Percentiles rank a stretch among this genome's conserved stretches.
phyloP scores from a whole-genome alignment of 1,140 invertebrate species.

The Drosophila seguyi region DNA sequence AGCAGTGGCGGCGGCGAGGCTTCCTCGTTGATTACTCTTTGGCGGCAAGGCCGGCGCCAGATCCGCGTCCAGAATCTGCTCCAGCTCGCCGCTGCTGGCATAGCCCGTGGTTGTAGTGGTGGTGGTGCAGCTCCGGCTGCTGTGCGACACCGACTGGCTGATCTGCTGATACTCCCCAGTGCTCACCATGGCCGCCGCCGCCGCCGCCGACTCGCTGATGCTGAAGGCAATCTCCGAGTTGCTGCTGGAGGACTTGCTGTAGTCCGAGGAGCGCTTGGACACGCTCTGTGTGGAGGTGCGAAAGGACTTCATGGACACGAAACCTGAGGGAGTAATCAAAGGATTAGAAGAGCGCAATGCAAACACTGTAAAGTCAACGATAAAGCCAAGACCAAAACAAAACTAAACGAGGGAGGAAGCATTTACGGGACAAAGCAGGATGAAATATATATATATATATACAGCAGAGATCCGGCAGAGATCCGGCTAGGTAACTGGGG shows the following conservation, averaged over 20 bases:
- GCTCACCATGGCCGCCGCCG: conserved; percentile 1
- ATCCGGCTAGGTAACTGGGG: background rate
- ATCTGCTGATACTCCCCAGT: conserved; percentile 54
- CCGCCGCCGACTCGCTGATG: conserved; percentile 57
- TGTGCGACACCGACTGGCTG: conserved; percentile 51
- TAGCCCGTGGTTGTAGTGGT: conserved; percentile 30
- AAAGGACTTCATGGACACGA: conserved; percentile 90
- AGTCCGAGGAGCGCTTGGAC: conserved; percentile 87
- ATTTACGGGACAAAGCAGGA: background rate
- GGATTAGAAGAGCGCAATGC: background rate
- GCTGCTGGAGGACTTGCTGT: conserved; percentile 86
- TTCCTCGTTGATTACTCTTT: conserved; percentile 77
- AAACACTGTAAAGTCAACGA: background rate
- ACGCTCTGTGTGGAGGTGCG: conserved; percentile 88
- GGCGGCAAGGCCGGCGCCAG: conserved; percentile 89
- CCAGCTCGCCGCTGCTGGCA: conserved; percentile 39
- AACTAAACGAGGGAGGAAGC: background rate
- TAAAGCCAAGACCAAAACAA: conserved; percentile 1
- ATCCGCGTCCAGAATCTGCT: conserved; percentile 32
- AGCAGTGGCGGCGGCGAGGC: conserved; percentile 89
- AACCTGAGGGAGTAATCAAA: conserved; percentile 86
- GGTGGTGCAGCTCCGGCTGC: conserved; percentile 17
- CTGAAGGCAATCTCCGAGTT: conserved; percentile 72
- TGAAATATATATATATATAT: too few species aligned
- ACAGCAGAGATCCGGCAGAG: background rate